Percentiles rank a stretch among this genome's conserved stretches.
Conservation (phyloP, 2,888 invertebrate genomes). For the Peribatodes rhomboidaria region DNA sequence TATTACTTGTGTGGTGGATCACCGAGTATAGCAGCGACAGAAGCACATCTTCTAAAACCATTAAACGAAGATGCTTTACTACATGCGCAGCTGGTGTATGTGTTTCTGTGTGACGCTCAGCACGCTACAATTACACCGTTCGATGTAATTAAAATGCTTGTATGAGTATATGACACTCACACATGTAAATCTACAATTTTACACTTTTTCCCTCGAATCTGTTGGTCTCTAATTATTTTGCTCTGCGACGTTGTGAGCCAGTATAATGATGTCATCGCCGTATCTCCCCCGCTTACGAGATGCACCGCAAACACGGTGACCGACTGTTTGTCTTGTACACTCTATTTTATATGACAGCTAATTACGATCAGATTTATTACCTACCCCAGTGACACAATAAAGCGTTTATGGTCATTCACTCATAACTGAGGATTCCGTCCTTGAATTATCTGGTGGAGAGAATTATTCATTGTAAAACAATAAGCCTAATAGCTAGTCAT, state of each 20-base stretch:
- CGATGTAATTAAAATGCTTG: not conserved
- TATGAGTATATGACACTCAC: slow-evolving; percentile 3
- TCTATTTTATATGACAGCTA: slow-evolving; percentile 32
- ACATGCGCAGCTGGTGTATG: not conserved
- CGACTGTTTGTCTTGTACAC: slow-evolving; percentile 37
- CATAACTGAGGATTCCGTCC: slow-evolving; percentile 7
- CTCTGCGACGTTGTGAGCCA: slow-evolving; percentile 37
- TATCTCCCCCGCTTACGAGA: slow-evolving; percentile 38
- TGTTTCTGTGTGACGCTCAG: not conserved
- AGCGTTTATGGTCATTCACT: slow-evolving; percentile 2
- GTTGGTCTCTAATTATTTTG: not conserved
- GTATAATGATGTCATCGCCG: slow-evolving; percentile 58
- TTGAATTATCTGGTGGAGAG: not conserved
- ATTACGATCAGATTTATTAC: slow-evolving; percentile 40
- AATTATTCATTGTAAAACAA: not conserved
- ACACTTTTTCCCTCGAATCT: not conserved
- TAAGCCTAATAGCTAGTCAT: not conserved
- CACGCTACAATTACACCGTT: not conserved
- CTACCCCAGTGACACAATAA: slow-evolving; percentile 22
- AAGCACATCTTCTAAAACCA: not conserved
- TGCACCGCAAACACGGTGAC: slow-evolving; percentile 45
- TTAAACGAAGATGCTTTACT: not conserved
- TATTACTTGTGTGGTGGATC: slow-evolving; percentile 15
- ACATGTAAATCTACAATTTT: not conserved
- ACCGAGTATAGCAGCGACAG: not conserved